Evolutionary conservation across 2,797 vertebrate genomes (phyloP), one percentile per base, ranked within the genome.

Genomic region (Mormyrus hasselquistii): DNA sequence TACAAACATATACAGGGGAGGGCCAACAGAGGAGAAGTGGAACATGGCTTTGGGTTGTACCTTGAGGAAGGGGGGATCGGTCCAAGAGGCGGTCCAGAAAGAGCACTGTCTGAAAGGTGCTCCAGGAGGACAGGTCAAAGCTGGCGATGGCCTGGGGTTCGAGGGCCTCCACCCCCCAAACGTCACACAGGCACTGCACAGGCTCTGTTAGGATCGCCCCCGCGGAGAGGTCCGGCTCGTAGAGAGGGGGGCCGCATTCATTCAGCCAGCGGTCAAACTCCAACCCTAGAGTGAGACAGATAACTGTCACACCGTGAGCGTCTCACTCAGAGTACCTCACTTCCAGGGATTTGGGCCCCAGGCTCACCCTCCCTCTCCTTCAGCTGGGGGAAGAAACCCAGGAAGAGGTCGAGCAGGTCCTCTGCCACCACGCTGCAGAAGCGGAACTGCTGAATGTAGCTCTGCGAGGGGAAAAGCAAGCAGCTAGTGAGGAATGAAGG

Each of bases 81-180:
- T 99, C 98, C 91, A 99, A 92, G 90, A 99, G 96, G 90, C 97
- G 96, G 94, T 99, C 98, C 91, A 99, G 94, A 93, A 99, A 99
- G 38, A 99, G 97, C 14, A 98, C 98, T 0, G 97, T 97, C 95
- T 99, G 98, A 92, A 99, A 99, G 88, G 97, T 98, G 94, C 95
- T 97, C 98, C 98, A 99, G 89, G 97, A 94, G 4, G 96, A 96
- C 87, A 99, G 96, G 95, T 99, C 96, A 87, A 96, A 97, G 90
- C 95, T 94, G 0, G 92, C 55, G 4, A 97, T 95, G 1, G 93
- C 92, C 3, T 93, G 93, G 25, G 92, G 92, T 90, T 98, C 95
- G 0, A 97, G 95, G 57, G 96, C 91, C n/a, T 95, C 94, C 0
- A 93, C 82, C 0, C 93, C 96, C 98, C 98, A 99, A 89, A 98